A percentile compares a stretch with the other conserved stretches of the same genome.
These are phyloP conservation scores for Aphelinus certus DNA, from an alignment of 1,140 invertebrate genomes.

Conservation along the genomic window DNA sequence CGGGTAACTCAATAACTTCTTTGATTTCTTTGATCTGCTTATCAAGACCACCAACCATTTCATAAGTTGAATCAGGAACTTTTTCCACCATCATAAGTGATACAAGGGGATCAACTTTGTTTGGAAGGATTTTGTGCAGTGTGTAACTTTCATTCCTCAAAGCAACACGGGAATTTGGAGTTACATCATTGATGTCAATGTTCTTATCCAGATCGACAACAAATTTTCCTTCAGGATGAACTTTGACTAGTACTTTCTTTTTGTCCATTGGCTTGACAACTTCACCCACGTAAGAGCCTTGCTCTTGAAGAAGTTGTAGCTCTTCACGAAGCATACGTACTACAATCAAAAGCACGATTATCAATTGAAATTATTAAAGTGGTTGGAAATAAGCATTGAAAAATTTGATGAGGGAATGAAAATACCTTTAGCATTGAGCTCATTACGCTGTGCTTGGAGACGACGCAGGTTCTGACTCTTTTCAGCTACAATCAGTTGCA, in stretches of 20 bases:
- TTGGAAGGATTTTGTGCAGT: conserved; percentile 98
- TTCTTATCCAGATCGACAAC: conserved; percentile 99
- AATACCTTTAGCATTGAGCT: conserved; percentile 97
- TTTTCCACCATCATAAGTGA: conserved; percentile 99
- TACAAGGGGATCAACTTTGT: conserved; percentile 99
- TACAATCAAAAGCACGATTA: conserved; percentile 55
- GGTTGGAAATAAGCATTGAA: conserved; percentile 18
- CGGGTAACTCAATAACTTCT: conserved; percentile 99
- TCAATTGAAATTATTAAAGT: background rate
- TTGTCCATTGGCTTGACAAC: conserved; percentile 99
- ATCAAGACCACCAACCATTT: conserved; percentile 99
- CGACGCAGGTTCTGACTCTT: conserved; percentile 97
- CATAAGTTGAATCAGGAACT: conserved; percentile 99
- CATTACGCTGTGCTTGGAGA: conserved; percentile 98
- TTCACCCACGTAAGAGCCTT: conserved; percentile 99
- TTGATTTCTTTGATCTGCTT: conserved; percentile 99
- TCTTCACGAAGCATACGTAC: conserved; percentile 98
- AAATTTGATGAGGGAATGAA: conserved; percentile 25
- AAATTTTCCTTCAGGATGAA: conserved; percentile 99
- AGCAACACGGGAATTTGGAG: conserved; percentile 97
- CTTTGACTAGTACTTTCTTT: conserved; percentile 99
- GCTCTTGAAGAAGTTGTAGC: conserved; percentile 96
- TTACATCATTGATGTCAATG: conserved; percentile 98
- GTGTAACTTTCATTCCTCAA: conserved; percentile 99
- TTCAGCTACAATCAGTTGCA: conserved; percentile 94